Conservation (phyloP, 2,797 vertebrate genomes). For the Sorex maritimensis region DNA sequence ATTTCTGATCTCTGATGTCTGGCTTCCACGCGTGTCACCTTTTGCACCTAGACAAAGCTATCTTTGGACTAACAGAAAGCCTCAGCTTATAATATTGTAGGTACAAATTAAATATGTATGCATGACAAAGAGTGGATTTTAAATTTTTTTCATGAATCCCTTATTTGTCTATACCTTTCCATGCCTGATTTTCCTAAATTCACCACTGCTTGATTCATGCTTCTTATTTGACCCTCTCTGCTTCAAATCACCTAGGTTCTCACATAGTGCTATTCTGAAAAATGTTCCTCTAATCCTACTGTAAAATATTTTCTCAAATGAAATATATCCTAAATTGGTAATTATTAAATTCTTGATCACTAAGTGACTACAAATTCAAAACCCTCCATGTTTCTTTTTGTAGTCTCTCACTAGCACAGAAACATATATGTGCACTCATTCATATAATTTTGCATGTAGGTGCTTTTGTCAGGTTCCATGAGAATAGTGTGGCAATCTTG, state of each 20-base stretch:
- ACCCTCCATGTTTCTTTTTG: background rate
- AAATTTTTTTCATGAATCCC: constrained; percentile 6
- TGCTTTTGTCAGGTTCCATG: background rate
- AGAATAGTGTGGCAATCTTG: background rate
- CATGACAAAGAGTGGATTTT: constrained; percentile 6
- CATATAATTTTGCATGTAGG: background rate
- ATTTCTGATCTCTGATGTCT: constrained; percentile 25
- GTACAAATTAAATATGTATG: constrained; percentile 17
- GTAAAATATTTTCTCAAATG: background rate
- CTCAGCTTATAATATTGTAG: constrained; percentile 45
- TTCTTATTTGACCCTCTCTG: background rate
- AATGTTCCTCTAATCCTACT: background rate
- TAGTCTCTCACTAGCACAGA: background rate
- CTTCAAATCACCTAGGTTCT: background rate
- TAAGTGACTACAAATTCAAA: background rate
- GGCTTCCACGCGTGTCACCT: background rate
- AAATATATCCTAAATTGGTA: constrained; percentile 20
- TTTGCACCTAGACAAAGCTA: background rate
- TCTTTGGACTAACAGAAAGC: constrained; percentile 3
- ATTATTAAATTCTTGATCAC: background rate
- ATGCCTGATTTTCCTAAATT: constrained; percentile 14
- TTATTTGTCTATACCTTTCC: background rate
- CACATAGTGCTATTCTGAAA: background rate
- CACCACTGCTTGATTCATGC: constrained; percentile 3
- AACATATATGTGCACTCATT: background rate